Base-by-base conservation (phyloP, 1,140 invertebrate species). In the Meloidogyne hapla region DNA sequence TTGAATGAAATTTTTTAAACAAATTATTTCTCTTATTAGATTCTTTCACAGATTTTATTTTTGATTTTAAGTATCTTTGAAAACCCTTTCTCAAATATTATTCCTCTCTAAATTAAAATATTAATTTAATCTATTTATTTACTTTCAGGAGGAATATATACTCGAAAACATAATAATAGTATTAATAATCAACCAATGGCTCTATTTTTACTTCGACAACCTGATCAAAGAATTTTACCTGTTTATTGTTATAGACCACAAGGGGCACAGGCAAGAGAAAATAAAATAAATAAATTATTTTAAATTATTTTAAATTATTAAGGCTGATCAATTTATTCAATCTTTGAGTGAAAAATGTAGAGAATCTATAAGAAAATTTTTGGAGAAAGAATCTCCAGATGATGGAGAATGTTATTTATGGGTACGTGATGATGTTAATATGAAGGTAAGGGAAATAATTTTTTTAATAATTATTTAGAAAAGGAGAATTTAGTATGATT, bases 251-350 rank as follows among this genome's bases (percentile, higher is more conserved):
- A 28, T 61, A 40, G 68, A 9, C 68, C 68, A 8, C 68, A 69
- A 61, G 68, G 68, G 15, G 61, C 61, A n/a, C 42, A 69, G 40
- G 68, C n/a, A 69, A 45, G 15, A 23, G 23, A 33, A 25, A 33
- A 2, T 23, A 18, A n/a, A n/a, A 18, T n/a, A 42, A 42, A 21
- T 15, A 18, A 69, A 18, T 33, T 1, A 67, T 18, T 33, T 0
- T 12, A 65, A 26, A 33, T 25, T 38, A 38, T 45, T 8, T 56
- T 42, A n/a, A n/a, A 2, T n/a, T n/a, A n/a, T n/a, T 69, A 18
- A 69, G 68, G 68, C 68, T 45, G 68, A 69, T 45, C 68, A 61
- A 45, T 69, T 69, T 61, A 69, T 69, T 28, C 68, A 69, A 28
- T 69, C 33, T 13, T 28, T 69, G 2, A 56, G 23, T 15, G 68